phyloP scores from a whole-genome alignment of 2,888 invertebrate species.

The Thalpophila matura region DNA sequence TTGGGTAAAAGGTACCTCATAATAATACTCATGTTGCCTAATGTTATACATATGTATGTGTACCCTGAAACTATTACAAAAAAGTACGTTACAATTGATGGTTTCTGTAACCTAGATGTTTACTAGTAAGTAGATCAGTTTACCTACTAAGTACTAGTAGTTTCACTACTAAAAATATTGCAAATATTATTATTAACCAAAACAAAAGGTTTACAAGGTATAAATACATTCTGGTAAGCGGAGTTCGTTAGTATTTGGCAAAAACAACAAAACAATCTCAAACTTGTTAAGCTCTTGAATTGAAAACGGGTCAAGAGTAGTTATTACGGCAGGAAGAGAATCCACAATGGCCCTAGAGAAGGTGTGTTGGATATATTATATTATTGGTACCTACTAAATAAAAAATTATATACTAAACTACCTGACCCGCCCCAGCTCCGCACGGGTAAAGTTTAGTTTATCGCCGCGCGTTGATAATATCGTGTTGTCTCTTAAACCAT shows the following conservation, averaged over 20 bases:
- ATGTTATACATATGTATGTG: too few relatives aligned
- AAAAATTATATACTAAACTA: too few relatives aligned
- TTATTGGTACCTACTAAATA: too few relatives aligned
- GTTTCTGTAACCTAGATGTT: not conserved
- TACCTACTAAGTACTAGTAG: too few relatives aligned
- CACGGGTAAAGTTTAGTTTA: too few relatives aligned
- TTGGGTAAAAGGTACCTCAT: slow-evolving; percentile 16
- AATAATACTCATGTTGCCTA: slow-evolving; percentile 4
- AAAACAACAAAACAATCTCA: slow-evolving; percentile 42
- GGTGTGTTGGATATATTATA: slow-evolving; percentile 10
- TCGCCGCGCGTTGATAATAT: too few relatives aligned
- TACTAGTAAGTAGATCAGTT: not conserved
- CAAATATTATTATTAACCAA: slow-evolving; percentile 41
- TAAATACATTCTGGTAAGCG: slow-evolving; percentile 14
- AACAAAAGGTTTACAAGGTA: slow-evolving; percentile 35
- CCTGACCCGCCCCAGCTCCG: too few relatives aligned
- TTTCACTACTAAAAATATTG: too few relatives aligned
- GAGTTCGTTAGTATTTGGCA: slow-evolving; percentile 35
- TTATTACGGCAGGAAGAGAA: slow-evolving; percentile 38
- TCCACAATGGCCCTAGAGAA: slow-evolving; percentile 12
- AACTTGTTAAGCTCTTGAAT: slow-evolving; percentile 40
- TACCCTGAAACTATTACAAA: not conserved
- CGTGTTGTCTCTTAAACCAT: too few relatives aligned
- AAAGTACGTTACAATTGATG: not conserved
- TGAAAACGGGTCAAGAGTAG: slow-evolving; percentile 52